Conservation (phyloP, 2,888 invertebrate genomes). For the Drosophila formosana region DNA sequence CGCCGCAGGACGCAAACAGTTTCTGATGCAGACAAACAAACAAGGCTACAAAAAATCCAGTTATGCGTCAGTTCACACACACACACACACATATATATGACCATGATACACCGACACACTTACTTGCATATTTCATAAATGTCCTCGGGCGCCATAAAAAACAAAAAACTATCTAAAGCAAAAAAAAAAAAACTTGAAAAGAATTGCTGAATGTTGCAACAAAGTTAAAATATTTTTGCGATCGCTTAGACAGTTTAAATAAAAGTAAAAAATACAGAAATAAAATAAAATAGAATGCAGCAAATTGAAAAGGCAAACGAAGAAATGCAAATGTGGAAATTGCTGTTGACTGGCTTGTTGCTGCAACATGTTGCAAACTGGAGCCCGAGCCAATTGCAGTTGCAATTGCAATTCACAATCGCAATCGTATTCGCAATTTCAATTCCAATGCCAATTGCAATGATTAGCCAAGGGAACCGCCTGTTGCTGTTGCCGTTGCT, state of each 20-base stretch:
- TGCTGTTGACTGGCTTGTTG: constrained; percentile 43
- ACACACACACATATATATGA: constrained; percentile 5
- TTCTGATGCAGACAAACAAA: constrained; percentile 47
- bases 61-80: constrained; percentile 43
- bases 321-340: constrained; percentile 39
- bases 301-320: constrained; percentile 24
- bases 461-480: constrained; percentile 66
- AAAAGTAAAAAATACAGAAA: constrained; percentile 22
- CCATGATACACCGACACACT: constrained; percentile 5
- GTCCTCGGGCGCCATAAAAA: constrained; percentile 60
- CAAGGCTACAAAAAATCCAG: constrained; percentile 33
- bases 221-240: constrained; percentile 28
- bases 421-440: constrained; percentile 44
- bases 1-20: constrained; percentile 70
- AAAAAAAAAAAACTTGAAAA: constrained; percentile 8
- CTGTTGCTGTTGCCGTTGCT: constrained; percentile 47
- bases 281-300: constrained; percentile 27
- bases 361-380: constrained; percentile 58
- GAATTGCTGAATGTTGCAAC: constrained; percentile 22
- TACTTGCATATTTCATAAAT: constrained; percentile 50
- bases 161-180: not conserved
- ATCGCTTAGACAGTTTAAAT: constrained; percentile 44
- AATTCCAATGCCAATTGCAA: constrained; percentile 53
- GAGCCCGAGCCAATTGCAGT: constrained; percentile 26
- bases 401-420: not conserved